Conservation (phyloP, 2,113 vertebrate genomes). For the Pseudorhombus dupliciocellatus region DNA sequence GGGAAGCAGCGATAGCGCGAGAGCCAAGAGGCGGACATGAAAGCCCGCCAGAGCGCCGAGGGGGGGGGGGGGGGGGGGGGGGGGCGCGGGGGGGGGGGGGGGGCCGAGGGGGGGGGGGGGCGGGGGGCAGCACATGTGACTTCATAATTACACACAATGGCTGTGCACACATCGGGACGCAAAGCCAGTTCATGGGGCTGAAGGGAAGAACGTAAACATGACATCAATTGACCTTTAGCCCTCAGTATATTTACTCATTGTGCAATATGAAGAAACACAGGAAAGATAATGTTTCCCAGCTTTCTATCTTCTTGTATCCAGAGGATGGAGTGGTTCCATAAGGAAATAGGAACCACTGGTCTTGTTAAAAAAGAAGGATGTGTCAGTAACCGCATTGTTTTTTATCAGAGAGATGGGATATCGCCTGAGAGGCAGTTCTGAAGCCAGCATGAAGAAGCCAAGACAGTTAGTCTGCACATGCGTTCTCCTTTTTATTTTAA, state of each 20-base stretch:
- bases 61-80: not conserved
- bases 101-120: not conserved
- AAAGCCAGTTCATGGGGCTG: conserved; percentile 18
- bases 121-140: conserved; percentile 13
- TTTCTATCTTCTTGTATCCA: conserved; percentile 1
- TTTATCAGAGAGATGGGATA: too few relatives aligned
- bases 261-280: not conserved
- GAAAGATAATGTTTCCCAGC: not conserved
- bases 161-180: conserved; percentile 41
- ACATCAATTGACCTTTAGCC: conserved; percentile 28
- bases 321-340: not conserved
- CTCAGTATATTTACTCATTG: conserved; percentile 17
- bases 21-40: not conserved
- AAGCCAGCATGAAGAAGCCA: not conserved
- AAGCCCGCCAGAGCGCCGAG: conserved; percentile 4
- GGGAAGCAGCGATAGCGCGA: conserved; percentile 14
- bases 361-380: not conserved
- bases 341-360: not conserved
- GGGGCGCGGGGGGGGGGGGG: not conserved
- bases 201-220: conserved; percentile 14
- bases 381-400: not conserved
- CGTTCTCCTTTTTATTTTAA: conserved; percentile 24
- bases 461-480: not conserved
- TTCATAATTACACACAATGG: conserved; percentile 40
- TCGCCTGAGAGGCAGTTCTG: not conserved